Base-by-base conservation (phyloP, 2,113 vertebrate genomes). In the Phycodurus eques region DNA sequence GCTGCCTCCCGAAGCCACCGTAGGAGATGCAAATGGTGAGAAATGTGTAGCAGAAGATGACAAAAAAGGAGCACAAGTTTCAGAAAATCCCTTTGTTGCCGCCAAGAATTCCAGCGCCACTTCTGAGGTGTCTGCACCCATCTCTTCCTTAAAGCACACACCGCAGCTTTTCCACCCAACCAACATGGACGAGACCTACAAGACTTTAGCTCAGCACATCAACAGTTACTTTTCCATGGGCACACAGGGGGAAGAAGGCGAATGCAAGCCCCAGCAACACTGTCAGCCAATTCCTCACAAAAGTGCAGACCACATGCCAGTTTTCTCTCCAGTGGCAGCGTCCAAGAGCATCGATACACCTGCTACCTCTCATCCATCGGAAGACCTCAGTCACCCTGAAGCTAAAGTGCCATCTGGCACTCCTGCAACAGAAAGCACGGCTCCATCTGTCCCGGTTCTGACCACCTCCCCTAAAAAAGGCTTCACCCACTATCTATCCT, bases 111-210 rank as follows among this genome's bases (percentile, higher is more conserved):
- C 71, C 0, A 57, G 72, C 13, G 64, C 77, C 0, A 68, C 14
- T 0, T 65, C 42, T 4, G 82, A 31, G 12, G 22, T 15, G 5
- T 72, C 82, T 7, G 54, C 44, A 17, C 49, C 49, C 17, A 14
- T 20, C 49, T 20, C 49, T 6, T 51, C 49, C 17, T 19, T 20
- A 0, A 95, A 93, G 82, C 87, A 88, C 80, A 86, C 88, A 0
- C 54, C 69, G 19, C 90, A 92, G 53, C 92, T 95, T 71, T 95
- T 95, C 82, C 94, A 96, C 59, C 78, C 94, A 66, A 92, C 93
- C 67, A 95, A 92, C 87, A 95, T 98, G 91, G 97, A 95, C 74
- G 96, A 98, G 78, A 96, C 95, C 0, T 96, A 94, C 80, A 93
- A 86, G 80, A 93, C 93, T 1, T 74, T 99, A 75, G 92, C 96